phyloP scores from a whole-genome alignment of 2,113 vertebrate species.

The Blennius ocellaris region DNA sequence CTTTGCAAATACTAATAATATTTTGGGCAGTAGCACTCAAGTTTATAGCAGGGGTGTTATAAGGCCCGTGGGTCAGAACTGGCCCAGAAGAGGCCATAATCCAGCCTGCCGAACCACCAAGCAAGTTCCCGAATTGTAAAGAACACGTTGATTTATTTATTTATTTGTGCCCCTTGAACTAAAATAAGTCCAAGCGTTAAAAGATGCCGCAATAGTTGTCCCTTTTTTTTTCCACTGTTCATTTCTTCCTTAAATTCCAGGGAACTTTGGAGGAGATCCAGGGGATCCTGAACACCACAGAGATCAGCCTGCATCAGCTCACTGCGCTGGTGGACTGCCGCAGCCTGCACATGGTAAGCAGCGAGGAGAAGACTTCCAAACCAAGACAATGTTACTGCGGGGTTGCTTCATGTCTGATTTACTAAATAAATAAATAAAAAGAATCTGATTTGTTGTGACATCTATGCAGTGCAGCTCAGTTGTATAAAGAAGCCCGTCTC shows the following conservation, averaged over 20 bases:
- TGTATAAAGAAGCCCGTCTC: conserved; percentile 24
- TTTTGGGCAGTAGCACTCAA: no score
- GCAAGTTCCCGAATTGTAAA: no score
- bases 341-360: conserved; percentile 96
- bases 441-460: conserved; percentile 44
- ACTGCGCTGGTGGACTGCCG: conserved; percentile 98
- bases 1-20: no score
- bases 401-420: conserved; percentile 1
- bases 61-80: no score
- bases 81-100: no score
- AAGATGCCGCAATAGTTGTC: conserved; percentile 6
- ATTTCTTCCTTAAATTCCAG: conserved; percentile 75
- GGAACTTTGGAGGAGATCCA: conserved; percentile 90
- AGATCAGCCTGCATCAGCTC: conserved; percentile 95
- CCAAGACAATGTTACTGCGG: neutral
- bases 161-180: no score
- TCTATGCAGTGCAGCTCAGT: conserved; percentile 29
- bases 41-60: no score
- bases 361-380: conserved; percentile 3
- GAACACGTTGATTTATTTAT: no score
- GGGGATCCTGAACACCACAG: conserved; percentile 91
- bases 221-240: conserved; percentile 32
- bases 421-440: neutral
- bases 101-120: no score
- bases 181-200: neutral